Conservation (phyloP, 2,888 invertebrate genomes). For the Drosophila phalerata region DNA sequence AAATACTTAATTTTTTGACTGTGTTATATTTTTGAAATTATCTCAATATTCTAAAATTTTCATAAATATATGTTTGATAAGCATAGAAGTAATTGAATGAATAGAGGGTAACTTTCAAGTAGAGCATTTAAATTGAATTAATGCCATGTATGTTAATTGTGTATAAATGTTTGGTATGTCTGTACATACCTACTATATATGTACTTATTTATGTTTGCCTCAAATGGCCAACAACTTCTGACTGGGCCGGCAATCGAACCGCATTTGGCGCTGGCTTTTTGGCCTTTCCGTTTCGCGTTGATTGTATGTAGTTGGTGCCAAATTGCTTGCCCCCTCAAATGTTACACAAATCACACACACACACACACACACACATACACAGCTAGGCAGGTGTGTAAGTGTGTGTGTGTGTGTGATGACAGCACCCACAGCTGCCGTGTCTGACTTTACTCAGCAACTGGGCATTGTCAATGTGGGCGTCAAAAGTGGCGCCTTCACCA, state of each 20-base stretch:
- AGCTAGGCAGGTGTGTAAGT: conserved; percentile 4
- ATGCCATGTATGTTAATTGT: not conserved
- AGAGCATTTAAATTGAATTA: not conserved
- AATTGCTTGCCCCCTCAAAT: conserved; percentile 76
- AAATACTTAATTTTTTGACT: no score
- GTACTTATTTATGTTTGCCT: conserved; percentile 38
- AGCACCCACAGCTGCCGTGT: conserved; percentile 57
- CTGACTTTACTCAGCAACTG: conserved; percentile 18
- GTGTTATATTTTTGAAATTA: not conserved
- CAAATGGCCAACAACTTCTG: conserved; percentile 69
- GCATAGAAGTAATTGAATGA: not conserved
- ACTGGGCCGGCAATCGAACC: conserved; percentile 45
- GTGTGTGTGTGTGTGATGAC: conserved; percentile 45
- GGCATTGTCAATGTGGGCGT: conserved; percentile 58
- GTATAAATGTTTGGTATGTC: conserved; percentile 10
- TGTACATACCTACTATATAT: conserved; percentile 1
- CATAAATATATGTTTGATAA: no score
- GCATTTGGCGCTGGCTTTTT: conserved; percentile 69
- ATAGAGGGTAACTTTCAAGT: conserved; percentile 4
- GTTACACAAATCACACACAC: conserved; percentile 41
- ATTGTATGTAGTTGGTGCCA: conserved; percentile 64
- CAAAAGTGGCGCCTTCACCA: conserved; percentile 34
- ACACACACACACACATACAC: conserved; percentile 16
- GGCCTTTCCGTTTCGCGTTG: conserved; percentile 71
- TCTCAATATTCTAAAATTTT: not conserved